Base-by-base conservation (phyloP, 2,797 vertebrate genomes). In the Rousettus madagascariensis region DNA sequence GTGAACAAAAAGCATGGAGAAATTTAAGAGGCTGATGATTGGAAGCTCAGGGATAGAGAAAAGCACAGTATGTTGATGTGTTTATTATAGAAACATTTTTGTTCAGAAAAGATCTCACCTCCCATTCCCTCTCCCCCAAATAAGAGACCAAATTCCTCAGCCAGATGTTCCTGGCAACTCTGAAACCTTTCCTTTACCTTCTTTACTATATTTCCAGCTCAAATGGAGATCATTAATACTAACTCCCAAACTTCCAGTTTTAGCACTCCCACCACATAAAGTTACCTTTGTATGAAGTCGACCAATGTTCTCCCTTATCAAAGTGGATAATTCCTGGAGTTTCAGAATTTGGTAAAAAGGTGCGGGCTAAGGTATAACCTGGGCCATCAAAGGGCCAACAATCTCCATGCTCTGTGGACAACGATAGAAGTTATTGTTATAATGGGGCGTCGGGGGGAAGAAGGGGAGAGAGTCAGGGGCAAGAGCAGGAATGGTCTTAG, bases 291-390 rank as follows among this genome's bases (percentile, higher is more conserved):
- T 89, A 36, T 63, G 43, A 77, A 77, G 11, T 13, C 26, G 85
- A 92, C 78, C 94, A 92, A 4, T 19, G 28, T 84, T 95, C 85
- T 46, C 30, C 43, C 30, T 51, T 72, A 55, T 93, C 90, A 89
- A 95, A 95, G 57, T 93, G 86, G 65, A 85, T 24, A 33, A 41
- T 38, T 66, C 90, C 94, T 38, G 46, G 43, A 69, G 17, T 13
- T 43, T 15, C 22, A 63, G 72, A 88, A 55, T 41, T 1, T 57
- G 79, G 65, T 24, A 43, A 53, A 89, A 92, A 95, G 17, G 71
- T 85, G 28, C 85, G 90, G 15, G 68, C 90, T 65, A 93, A 41
- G 38, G 71, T n/a, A 30, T 57, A 51, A 71, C 86, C 79, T 63
- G 36, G 53, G 26, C 90, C 94, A 30, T 79, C 94, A 72, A 95